Conservation (phyloP, 2,888 invertebrate species). For the Eupithecia inturbata region DNA sequence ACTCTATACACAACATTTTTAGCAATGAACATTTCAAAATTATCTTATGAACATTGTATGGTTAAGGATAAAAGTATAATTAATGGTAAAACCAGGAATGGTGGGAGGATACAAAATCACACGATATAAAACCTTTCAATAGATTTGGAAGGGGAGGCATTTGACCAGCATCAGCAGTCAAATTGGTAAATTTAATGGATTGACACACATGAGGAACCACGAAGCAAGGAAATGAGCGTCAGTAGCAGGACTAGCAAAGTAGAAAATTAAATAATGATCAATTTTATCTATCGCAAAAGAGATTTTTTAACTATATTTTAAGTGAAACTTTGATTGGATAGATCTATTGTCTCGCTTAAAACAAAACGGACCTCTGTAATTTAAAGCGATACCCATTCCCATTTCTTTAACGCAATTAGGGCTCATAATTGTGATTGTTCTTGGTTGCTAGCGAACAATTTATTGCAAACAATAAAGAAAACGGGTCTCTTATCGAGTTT, state of each 20-base stretch:
- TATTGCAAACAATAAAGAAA: constrained; percentile 38
- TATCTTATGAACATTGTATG: too few species aligned
- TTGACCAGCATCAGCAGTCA: background rate
- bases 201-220: background rate
- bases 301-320: background rate
- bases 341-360: background rate
- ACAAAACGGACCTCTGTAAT: background rate
- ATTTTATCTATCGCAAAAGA: background rate
- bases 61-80: too few species aligned
- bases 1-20: too few species aligned
- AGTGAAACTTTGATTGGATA: background rate
- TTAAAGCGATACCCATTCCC: constrained; percentile 6
- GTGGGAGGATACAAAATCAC: background rate
- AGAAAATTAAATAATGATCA: background rate
- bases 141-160: background rate
- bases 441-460: constrained; percentile 18
- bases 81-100: background rate
- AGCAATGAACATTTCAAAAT: too few species aligned
- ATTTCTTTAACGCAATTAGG: background rate
- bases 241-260: background rate
- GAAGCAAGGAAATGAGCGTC: background rate
- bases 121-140: background rate
- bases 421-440: constrained; percentile 19
- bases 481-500: constrained; percentile 37
- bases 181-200: background rate